These are phyloP conservation scores for Brenthis daphne DNA, from an alignment of 2,888 invertebrate species.

Conservation along the genomic window DNA sequence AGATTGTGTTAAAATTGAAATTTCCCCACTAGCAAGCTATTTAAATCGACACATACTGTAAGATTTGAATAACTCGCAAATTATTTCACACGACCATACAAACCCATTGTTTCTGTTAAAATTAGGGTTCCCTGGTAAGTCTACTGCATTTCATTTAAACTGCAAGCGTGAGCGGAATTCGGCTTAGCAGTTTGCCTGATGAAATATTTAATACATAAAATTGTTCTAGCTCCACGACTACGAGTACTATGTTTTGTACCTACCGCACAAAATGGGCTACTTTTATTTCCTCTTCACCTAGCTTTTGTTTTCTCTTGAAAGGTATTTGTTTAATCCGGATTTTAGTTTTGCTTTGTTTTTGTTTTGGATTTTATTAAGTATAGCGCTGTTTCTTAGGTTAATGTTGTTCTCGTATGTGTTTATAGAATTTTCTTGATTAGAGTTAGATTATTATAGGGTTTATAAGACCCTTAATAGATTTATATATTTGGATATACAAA, in stretches of 20 bases:
- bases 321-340: constrained; percentile 18
- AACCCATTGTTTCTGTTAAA: constrained; percentile 41
- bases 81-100: constrained; percentile 37
- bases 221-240: constrained; percentile 13
- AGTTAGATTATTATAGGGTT: too few relatives aligned
- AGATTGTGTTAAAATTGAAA: constrained; percentile 8
- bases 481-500: too few relatives aligned
- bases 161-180: constrained; percentile 27
- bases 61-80: constrained; percentile 36
- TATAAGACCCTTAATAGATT: too few relatives aligned
- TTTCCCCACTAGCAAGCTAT: background rate
- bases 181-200: constrained; percentile 29
- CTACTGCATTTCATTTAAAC: constrained; percentile 33
- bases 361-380: constrained; percentile 2
- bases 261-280: constrained; percentile 17
- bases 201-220: constrained; percentile 36
- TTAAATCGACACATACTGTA: constrained; percentile 18
- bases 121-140: constrained; percentile 32
- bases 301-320: constrained; percentile 17
- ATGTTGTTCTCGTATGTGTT: background rate
- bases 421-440: too few relatives aligned
- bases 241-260: constrained; percentile 21
- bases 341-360: constrained; percentile 12
- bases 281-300: constrained; percentile 17
- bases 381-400: background rate